Evolutionary conservation across 2,888 invertebrate genomes (phyloP).

Genomic region (Nephrotoma flavescens): DNA sequence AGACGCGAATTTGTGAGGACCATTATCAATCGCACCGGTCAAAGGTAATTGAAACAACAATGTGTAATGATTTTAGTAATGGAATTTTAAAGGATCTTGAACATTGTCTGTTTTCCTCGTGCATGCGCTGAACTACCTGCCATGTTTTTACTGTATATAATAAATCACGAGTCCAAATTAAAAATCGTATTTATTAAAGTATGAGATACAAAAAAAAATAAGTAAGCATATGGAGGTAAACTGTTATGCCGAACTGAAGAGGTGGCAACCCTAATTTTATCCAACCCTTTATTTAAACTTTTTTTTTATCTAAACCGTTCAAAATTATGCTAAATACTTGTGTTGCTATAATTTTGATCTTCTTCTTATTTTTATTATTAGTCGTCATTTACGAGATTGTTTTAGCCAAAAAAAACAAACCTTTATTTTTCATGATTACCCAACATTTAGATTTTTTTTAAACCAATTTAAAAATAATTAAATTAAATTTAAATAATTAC

Average conservation of each 20-base stretch:
- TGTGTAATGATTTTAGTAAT: no score
- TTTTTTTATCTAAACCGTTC: background rate
- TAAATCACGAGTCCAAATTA: background rate
- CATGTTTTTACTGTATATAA: background rate
- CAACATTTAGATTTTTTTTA: background rate
- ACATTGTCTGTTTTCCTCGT: no score
- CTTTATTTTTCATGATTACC: background rate
- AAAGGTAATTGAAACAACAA: no score
- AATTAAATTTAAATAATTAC: background rate
- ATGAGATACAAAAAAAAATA: background rate
- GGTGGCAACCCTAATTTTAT: background rate
- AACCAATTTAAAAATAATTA: background rate
- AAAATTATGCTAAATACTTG: background rate
- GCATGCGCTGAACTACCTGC: no score
- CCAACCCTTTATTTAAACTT: background rate
- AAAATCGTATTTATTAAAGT: background rate
- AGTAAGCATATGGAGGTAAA: background rate
- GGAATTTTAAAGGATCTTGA: no score
- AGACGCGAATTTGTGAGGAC: no score
- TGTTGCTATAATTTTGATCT: background rate
- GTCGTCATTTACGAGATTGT: background rate
- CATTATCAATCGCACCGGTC: no score
- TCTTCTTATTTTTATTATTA: background rate
- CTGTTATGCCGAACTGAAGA: background rate
- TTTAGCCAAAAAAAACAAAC: background rate